Base-by-base conservation (phyloP, 2,113 vertebrate genomes). In the Pterocles gutturalis region DNA sequence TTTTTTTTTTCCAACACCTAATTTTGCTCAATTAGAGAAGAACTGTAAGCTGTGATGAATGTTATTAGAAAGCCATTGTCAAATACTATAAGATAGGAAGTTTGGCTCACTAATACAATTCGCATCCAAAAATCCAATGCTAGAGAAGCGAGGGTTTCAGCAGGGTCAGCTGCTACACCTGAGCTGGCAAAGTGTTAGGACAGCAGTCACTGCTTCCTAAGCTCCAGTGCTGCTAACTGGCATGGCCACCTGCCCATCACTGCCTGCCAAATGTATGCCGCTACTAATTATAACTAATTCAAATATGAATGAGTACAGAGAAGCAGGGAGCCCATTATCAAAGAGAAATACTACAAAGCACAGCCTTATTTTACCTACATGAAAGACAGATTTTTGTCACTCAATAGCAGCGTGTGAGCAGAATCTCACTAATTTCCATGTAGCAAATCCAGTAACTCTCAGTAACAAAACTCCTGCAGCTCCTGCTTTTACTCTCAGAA, bases 191-290 rank as follows among this genome's bases (percentile, higher is more conserved):
- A 81, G 58, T 3, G 2, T 64, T 25, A 70, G 84, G 95, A 81
- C 82, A 81, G 90, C 79, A 64, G 67, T 75, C 36, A 45, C 79
- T 69, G 64, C 87, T 92, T 88, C 92, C 87, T 25, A 53, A 94
- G 87, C 84, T 87, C 64, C 75, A 33, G 76, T 9, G 91, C 88
- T 85, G 80, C 91, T 83, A 82, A 95, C 72, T 60, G 83, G 26
- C 94, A 79, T 28, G 73, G 89, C 90, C 81, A 84, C 93, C 67
- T 90, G 97, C 95, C 94, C 95, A 46, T 15, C 0, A 0, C 82
- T 84, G 88, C 87, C 85, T 96, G 95, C 94, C 96, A 96, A 95
- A 86, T 48, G 75, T 66, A 34, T 57, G 78, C 46, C 11, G 7
- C 83, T 90, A 33, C 84, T 90, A 83, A 90, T 85, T 92, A 88